Base-by-base conservation (phyloP, 2,113 vertebrate genomes). In the Sinocyclocheilus anophthalmus region DNA sequence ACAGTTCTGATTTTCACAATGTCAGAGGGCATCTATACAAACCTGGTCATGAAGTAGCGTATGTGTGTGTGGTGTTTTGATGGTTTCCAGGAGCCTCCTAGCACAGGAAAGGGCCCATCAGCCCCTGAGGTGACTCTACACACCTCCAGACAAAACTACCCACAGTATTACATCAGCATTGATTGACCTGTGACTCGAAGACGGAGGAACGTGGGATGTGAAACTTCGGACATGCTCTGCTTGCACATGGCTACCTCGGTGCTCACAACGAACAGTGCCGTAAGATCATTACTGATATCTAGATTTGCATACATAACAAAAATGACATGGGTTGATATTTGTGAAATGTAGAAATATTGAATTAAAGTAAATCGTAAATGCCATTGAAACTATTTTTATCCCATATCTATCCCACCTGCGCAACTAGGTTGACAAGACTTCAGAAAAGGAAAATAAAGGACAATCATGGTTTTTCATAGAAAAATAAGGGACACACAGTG, bases 1-100 rank as follows among this genome's bases (percentile, higher is more conserved):
- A 94, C 93, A 94, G 90, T 84, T 92, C 83, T 89, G 87, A 92
- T 94, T 94, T 94, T 90, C 88, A 89, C 93, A 90, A 93, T 93
- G 93, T 90, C 92, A 90, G 89, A 83, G 92, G 88, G 72, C 89
- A 92, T 90, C 89, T 90, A 87, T 45, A 83, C 83, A 61, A 91
- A 91, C 88, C 91, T 69, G 39, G 69, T 80, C 84, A 79, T n/a
- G 78, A 89, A 91, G 86, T 84, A 90, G 88, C 90, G 0, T 9
- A 2, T 92, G 92, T 59, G 69, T 87, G 81, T 26, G 79, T 84
- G 67, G 78, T 65, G 37, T 80, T 37, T 61, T 57, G 50, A 85
- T 59, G 83, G 57, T 55, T 83, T 82, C 26, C 81, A 75, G 45
- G 78, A 86, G 82, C 77, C 81, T 87, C 88, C 90, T 86, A 83